Conservation (phyloP, 1,140 invertebrate genomes). For the Cotesia vestalis region DNA sequence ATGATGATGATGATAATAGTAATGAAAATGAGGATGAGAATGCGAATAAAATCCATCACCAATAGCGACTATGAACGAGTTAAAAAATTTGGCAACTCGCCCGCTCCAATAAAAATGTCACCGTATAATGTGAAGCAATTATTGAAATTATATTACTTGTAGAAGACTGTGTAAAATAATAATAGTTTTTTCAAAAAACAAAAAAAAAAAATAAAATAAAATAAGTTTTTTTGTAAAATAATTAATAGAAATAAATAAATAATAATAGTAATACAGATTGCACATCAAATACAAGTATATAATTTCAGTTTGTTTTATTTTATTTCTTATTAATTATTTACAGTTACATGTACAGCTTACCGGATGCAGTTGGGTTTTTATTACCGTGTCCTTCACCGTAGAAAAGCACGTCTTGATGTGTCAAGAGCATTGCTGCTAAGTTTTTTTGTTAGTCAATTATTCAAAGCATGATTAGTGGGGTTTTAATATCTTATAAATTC, state of each 20-base stretch:
- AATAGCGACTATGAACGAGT: neutral
- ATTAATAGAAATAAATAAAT: slow-evolving; percentile 23
- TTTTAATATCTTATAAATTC: too few species aligned
- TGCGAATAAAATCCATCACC: neutral
- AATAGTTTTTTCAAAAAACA: slow-evolving; percentile 20
- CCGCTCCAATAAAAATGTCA: neutral
- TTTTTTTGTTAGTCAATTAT: slow-evolving; percentile 59
- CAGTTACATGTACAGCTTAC: slow-evolving; percentile 54
- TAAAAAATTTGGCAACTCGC: too few species aligned
- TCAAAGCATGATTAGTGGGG: slow-evolving; percentile 26
- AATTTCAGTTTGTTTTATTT: slow-evolving; percentile 32
- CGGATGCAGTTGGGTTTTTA: slow-evolving; percentile 37
- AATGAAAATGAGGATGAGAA: too few species aligned
- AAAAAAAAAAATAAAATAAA: slow-evolving; percentile 41
- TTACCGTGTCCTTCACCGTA: slow-evolving; percentile 53
- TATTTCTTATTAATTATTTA: neutral
- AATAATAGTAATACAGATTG: slow-evolving; percentile 46
- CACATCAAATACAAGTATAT: slow-evolving; percentile 56
- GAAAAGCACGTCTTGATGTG: slow-evolving; percentile 51
- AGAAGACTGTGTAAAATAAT: slow-evolving; percentile 18
- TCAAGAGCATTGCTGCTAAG: slow-evolving; percentile 42
- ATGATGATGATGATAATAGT: too few species aligned
- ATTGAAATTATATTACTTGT: slow-evolving; percentile 34
- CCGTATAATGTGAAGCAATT: slow-evolving; percentile 15
- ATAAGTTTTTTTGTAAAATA: neutral